Evolutionary conservation across 1,140 invertebrate species (phyloP), one percentile per base, ranked within the genome.

Genomic region (Panulirus ornatus): DNA sequence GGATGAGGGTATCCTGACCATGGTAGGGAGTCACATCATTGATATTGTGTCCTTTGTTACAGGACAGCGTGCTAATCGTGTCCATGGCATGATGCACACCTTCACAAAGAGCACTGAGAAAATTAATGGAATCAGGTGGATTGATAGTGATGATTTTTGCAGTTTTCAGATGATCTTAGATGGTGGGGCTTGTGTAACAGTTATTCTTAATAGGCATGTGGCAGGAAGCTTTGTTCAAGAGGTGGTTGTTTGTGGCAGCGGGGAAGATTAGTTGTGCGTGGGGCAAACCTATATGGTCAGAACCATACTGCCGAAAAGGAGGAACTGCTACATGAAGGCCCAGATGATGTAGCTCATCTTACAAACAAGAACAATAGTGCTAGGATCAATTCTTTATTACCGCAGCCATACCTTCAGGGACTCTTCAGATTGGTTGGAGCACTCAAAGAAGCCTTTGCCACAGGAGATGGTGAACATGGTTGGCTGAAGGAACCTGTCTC

Each of bases 121-220:
- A 93, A 97, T 99, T 19, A 97, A 97, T 94, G 98, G 98, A 8
- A 99, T 99, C 73, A 95, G 98, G 88, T 96, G 97, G 92, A 97
- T 99, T 22, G 98, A 98, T 2, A 97, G 97, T 63, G 98, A 98
- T 82, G 98, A 99, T 94, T 99, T 99, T 94, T 98, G 97, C 93
- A 96, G 96, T 88, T 99, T 99, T 94, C 98, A 99, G 96, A 97
- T 99, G 96, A 97, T 99, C 94, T 95, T 99, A 93, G 96, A 96
- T 92, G 96, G 96, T 91, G 97, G 97, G 3, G 95, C 96, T 1
- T 94, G 98, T 91, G 98, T 98, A 1, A 98, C 97, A 1, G 97
- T 97, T 0, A 98, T 97, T 9, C 94, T 99, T 11, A 99, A 98
- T 93, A 97, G 96, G 93, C 94, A 95, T 82, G 92, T 95, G 84